Percentiles rank a stretch among this genome's conserved stretches.
Evolutionary conservation across 37 sponge, comb jelly and placozoan genomes (phyloP).

Genomic region (Petrosia ficiformis): DNA sequence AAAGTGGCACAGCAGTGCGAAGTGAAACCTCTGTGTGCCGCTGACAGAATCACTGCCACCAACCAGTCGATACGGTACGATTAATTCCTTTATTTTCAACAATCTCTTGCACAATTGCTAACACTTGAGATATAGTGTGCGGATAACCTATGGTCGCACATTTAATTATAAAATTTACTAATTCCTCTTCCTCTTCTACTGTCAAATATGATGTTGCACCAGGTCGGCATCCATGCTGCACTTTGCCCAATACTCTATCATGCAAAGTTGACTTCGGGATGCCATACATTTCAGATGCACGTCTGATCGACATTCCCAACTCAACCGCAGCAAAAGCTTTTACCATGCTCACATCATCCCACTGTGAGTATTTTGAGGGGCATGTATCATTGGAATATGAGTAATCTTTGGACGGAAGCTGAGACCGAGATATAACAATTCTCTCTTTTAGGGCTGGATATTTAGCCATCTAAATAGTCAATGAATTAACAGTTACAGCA

Average conservation of each 20-base stretch:
- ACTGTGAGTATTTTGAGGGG: neutral
- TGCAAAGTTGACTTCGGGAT: conserved; percentile 1
- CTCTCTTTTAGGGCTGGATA: too few relatives aligned
- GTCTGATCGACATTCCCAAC: neutral
- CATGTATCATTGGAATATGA: too few relatives aligned
- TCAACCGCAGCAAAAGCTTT: neutral
- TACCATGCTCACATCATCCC: neutral
- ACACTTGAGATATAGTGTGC: neutral
- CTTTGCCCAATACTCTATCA: neutral
- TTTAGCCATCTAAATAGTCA: too few relatives aligned
- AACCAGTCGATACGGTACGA: neutral
- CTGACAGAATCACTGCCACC: neutral
- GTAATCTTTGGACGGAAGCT: too few relatives aligned
- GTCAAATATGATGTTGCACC: neutral
- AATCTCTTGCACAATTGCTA: neutral
- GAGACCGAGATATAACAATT: too few relatives aligned
- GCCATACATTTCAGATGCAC: neutral
- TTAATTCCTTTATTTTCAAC: neutral
- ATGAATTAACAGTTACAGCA: too few relatives aligned
- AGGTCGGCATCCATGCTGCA: neutral
- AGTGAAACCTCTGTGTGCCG: conserved; percentile 8
- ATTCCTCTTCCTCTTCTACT: neutral
- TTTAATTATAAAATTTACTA: neutral
- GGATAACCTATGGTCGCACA: conserved; percentile 2
- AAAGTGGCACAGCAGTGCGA: neutral